These are phyloP conservation scores for Sycophaga agraensis DNA, from an alignment of 1,140 invertebrate species.

Conservation along the genomic window DNA sequence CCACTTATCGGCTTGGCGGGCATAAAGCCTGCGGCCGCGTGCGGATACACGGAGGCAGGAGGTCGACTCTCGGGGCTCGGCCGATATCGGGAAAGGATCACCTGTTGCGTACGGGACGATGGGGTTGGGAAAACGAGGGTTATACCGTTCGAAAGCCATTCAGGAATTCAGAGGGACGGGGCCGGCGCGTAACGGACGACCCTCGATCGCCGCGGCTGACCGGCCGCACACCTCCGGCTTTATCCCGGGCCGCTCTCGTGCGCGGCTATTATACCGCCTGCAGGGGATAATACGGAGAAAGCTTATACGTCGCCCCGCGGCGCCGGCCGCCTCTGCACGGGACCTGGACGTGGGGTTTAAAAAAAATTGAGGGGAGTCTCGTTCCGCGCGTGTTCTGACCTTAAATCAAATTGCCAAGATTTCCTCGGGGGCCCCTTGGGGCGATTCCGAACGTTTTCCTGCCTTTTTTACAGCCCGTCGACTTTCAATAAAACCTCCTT, in stretches of 20 bases:
- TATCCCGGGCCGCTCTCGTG: slow-evolving; percentile 2
- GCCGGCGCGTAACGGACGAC: slow-evolving; percentile 42
- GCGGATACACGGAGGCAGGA: slow-evolving; percentile 3
- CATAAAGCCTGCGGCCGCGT: not conserved
- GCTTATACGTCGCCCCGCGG: not conserved
- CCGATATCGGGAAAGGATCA: slow-evolving; percentile 58
- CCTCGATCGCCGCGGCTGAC: slow-evolving; percentile 41
- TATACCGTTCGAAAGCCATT: slow-evolving; percentile 54
- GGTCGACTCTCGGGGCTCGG: not conserved
- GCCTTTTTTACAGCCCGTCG: too few species aligned
- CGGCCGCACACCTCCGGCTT: slow-evolving; percentile 4
- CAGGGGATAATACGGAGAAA: too few species aligned
- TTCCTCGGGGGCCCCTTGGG: too few species aligned
- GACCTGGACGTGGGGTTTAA: not conserved
- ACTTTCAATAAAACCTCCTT: too few species aligned
- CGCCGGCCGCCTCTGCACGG: not conserved
- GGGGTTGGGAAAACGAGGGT: slow-evolving; percentile 52
- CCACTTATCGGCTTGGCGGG: slow-evolving; percentile 2
- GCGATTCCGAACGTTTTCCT: too few species aligned
- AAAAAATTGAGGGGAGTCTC: not conserved
- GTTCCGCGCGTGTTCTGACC: not conserved
- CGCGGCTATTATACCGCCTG: too few species aligned
- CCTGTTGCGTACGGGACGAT: slow-evolving; percentile 56
- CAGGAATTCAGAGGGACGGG: slow-evolving; percentile 46
- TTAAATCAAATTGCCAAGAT: slow-evolving; percentile 10